phyloP scores from a whole-genome alignment of 2,888 invertebrate genomes.

The Dicycla oo region DNA sequence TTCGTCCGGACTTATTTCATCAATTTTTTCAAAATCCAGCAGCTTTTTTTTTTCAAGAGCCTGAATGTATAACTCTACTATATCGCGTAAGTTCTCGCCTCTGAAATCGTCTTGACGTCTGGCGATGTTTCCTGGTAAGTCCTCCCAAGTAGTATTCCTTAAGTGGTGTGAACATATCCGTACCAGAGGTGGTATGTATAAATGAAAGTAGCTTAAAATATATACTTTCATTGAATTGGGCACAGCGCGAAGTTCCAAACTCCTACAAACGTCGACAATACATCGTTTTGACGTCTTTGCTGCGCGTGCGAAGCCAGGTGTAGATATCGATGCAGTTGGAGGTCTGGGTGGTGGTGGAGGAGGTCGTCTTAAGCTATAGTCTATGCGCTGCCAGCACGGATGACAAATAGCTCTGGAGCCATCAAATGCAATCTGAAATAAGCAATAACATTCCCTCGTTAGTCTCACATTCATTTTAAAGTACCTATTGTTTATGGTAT shows the following conservation, averaged over 20 bases:
- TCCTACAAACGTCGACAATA: constrained; percentile 16
- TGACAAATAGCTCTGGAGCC: constrained; percentile 26
- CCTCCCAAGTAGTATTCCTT: constrained; percentile 15
- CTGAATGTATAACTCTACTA: neutral
- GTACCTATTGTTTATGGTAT: constrained; percentile 23
- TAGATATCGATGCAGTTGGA: constrained; percentile 9
- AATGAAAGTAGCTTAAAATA: constrained; percentile 11
- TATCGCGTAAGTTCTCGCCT: no score
- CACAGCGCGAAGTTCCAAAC: constrained; percentile 10
- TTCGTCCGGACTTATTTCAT: constrained; percentile 14
- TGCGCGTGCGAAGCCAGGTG: constrained; percentile 8
- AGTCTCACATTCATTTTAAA: constrained; percentile 24
- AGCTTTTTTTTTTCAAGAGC: constrained; percentile 3
- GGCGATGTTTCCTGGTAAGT: no score
- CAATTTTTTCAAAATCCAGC: constrained; percentile 10
- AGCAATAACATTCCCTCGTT: constrained; percentile 25
- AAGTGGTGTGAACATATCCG: constrained; percentile 14
- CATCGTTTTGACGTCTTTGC: constrained; percentile 15
- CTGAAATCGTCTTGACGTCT: no score
- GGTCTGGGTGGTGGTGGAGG: constrained; percentile 17
- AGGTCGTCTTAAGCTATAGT: constrained; percentile 18
- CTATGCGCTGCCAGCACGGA: constrained; percentile 21
- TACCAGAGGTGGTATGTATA: constrained; percentile 12
- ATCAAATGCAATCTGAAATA: constrained; percentile 24
- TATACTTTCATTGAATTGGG: constrained; percentile 14